Base-by-base conservation (phyloP, 2,797 vertebrate species). In the Macrochelys suwanniensis region DNA sequence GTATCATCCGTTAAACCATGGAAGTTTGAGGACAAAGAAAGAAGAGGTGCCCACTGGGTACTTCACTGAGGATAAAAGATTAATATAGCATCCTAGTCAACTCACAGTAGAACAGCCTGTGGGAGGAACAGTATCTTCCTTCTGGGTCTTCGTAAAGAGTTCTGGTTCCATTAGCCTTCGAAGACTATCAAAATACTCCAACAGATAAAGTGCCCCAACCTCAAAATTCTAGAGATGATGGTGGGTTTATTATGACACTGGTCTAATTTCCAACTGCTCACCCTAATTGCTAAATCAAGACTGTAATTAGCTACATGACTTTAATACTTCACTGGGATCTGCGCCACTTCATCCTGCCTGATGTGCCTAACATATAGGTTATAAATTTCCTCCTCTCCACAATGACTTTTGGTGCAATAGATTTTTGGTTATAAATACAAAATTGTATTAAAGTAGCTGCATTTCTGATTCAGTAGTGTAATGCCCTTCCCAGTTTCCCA, bases 11-110 rank as follows among this genome's bases (percentile, higher is more conserved):
- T 45, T 84, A 80, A 89, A 28, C 4, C 50, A 16, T 16, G 12
- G 12, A 37, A 84, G 10, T 2, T 0, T 59, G 19, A 71, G 50
- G 8, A 45, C 81, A 15, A 86, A 11, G 3, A 13, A 2, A 0
- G 25, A 11, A 47, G 16, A 54, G 45, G 57, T 87, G 3, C 10
- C 0, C 8, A 4, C 1, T 33, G 0, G 0, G 2, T 45, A 23
- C 12, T 4, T 1, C 12, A 65, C 59, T 65, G 59, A 76, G 21
- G 79, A 15, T 25, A 45, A 59, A 51, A 65, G 33, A n/a, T 9
- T 47, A 11, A 80, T 33, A 17, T 65, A 65, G 65, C 33, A 71
- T 37, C 65, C n/a, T 37, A 19, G n/a, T 19, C n/a, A 71, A 23
- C 5, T 47, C 57, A 59, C 42, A 5, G 0, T 77, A 89, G 77